Percentiles rank a stretch among this genome's conserved stretches.
These are phyloP conservation scores for Cotesia congregata DNA, from an alignment of 2,888 invertebrate genomes.

Conservation along the genomic window DNA sequence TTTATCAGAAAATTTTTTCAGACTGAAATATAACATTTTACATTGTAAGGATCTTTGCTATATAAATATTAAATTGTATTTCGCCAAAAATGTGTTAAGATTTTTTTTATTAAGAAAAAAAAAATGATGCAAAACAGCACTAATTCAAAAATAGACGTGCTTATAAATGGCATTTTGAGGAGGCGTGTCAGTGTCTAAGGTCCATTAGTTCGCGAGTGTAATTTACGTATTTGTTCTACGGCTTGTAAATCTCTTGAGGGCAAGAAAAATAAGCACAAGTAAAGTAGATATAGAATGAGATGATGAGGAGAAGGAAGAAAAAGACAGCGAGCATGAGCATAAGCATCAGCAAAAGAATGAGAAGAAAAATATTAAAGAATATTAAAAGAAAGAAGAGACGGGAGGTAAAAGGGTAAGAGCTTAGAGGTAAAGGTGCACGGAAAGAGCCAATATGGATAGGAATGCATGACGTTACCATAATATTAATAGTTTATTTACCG, in stretches of 20 bases:
- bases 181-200: slow-evolving; percentile 37
- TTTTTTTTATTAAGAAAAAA: no score
- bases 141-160: slow-evolving; percentile 8
- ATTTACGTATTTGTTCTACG: slow-evolving; percentile 70
- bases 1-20: no score
- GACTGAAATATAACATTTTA: no score
- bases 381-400: slow-evolving; percentile 8
- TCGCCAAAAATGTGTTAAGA: no score
- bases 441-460: slow-evolving; percentile 69
- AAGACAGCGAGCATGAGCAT: neutral
- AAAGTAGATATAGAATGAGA: neutral
- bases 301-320: neutral
- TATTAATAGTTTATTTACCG: slow-evolving; percentile 71
- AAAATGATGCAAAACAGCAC: neutral
- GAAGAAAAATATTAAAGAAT: slow-evolving; percentile 1
- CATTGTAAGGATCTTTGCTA: no score
- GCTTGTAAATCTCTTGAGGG: slow-evolving; percentile 62
- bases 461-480: slow-evolving; percentile 70
- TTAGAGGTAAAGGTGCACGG: slow-evolving; percentile 54
- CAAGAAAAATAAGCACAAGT: slow-evolving; percentile 26
- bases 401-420: slow-evolving; percentile 43
- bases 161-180: slow-evolving; percentile 16
- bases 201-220: slow-evolving; percentile 65
- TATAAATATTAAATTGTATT: no score
- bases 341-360: neutral